Evolutionary conservation across 2,888 invertebrate genomes (phyloP).

Genomic region (Ophraella communa): DNA sequence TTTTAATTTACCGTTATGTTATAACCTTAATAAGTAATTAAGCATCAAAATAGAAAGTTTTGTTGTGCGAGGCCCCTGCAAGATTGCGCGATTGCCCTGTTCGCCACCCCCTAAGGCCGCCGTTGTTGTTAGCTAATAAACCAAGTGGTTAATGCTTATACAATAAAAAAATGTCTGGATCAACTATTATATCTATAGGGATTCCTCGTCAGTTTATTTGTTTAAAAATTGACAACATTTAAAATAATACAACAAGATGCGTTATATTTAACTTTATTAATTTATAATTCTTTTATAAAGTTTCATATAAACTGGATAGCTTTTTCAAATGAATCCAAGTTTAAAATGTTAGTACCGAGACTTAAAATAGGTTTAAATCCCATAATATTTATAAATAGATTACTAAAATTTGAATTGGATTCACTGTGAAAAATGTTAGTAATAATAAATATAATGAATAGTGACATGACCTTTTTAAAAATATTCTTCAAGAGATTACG

Average conservation of each 20-base stretch:
- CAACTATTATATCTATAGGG: no score
- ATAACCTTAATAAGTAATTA: no score
- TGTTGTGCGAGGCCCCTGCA: no score
- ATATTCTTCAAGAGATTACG: conserved; percentile 44
- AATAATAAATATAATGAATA: conserved; percentile 48
- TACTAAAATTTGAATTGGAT: conserved; percentile 52
- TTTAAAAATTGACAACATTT: no score
- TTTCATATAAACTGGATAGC: conserved; percentile 60
- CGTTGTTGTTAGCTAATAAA: no score
- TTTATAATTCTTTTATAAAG: conserved; percentile 63
- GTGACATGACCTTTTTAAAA: conserved; percentile 52
- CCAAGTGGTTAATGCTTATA: no score
- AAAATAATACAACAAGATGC: conserved; percentile 40
- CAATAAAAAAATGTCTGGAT: no score
- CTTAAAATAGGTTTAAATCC: conserved; percentile 41
- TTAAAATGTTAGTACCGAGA: conserved; percentile 44
- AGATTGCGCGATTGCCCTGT: no score
- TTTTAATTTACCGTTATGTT: no score
- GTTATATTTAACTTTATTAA: conserved; percentile 62
- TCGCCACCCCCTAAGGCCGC: no score
- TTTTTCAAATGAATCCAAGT: conserved; percentile 57
- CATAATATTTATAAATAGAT: conserved; percentile 44
- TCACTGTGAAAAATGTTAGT: conserved; percentile 52
- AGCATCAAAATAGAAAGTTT: no score
- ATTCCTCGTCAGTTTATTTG: no score